phyloP scores from a whole-genome alignment of 2,113 vertebrate species.

The Eclectus roratus region DNA sequence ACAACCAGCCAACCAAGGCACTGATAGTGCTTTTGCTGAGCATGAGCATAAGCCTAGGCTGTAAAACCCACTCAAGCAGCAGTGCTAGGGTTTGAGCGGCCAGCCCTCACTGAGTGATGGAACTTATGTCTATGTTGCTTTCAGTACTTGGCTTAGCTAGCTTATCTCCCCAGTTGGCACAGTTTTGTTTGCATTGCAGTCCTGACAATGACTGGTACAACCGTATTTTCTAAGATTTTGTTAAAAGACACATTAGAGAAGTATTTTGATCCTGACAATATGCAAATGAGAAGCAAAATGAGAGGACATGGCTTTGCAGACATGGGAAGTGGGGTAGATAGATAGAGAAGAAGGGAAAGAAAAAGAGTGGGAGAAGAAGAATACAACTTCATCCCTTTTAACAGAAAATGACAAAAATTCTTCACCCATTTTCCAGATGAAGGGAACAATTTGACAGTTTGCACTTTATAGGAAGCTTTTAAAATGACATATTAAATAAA shows the following conservation, averaged over 20 bases:
- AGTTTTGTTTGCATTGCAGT: neutral
- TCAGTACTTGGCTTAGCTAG: neutral
- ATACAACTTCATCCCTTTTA: neutral
- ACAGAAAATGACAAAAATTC: neutral
- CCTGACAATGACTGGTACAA: neutral
- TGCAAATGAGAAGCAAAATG: neutral
- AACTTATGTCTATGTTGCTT: neutral
- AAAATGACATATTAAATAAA: constrained; percentile 27
- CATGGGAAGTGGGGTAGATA: neutral
- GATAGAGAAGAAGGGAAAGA: neutral
- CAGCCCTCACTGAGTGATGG: neutral
- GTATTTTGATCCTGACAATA: neutral
- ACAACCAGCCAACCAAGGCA: neutral
- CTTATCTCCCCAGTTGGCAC: fast-evolving
- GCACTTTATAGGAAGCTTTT: constrained; percentile 4
- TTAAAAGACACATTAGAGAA: neutral
- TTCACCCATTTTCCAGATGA: neutral
- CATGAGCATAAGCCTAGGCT: neutral
- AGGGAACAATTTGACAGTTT: neutral
- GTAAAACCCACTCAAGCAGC: neutral
- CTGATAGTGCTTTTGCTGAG: fast-evolving
- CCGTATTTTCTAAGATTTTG: neutral
- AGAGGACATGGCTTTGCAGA: neutral
- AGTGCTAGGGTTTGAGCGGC: neutral
- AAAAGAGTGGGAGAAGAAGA: neutral